A percentile compares a stretch with the other conserved stretches of the same genome.
phyloP scores from a whole-genome alignment of 2,888 invertebrate genomes.

The Mesorhabditis sp. region DNA sequence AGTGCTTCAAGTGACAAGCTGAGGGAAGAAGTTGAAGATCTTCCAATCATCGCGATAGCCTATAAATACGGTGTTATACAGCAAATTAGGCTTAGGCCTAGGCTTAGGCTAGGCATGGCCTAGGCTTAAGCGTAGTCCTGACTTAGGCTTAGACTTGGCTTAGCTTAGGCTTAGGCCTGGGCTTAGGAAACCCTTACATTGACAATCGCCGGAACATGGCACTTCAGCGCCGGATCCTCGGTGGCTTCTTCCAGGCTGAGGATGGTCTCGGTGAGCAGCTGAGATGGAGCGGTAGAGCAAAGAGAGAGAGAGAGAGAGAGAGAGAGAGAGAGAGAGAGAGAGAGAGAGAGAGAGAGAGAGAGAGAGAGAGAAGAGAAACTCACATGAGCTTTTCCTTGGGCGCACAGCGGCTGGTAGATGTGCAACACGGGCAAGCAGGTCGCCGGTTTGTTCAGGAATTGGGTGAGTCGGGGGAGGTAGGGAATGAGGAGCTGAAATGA shows the following conservation, averaged over 20 bases:
- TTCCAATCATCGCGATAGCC: not conserved
- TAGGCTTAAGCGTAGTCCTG: not conserved
- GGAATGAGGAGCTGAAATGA: constrained; percentile 67
- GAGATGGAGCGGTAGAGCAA: not conserved
- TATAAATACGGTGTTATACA: not conserved
- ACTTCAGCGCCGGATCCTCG: constrained; percentile 11
- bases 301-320: no score
- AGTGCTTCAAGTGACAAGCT: not conserved
- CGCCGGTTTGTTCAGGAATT: constrained; percentile 69
- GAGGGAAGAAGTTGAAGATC: not conserved
- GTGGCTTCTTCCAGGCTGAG: constrained; percentile 10
- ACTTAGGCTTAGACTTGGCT: not conserved
- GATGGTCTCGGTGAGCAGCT: constrained; percentile 5
- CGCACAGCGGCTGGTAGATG: constrained; percentile 68
- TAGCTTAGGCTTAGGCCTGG: not conserved
- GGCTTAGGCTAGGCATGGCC: not conserved
- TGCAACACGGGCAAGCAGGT: constrained; percentile 70
- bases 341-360: no score
- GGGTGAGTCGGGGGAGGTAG: constrained; percentile 77
- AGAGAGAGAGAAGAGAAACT: not conserved
- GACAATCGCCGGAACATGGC: constrained; percentile 11
- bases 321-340: no score
- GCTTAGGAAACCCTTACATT: constrained; percentile 6
- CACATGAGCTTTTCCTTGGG: constrained; percentile 13
- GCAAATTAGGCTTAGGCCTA: not conserved